Evolutionary conservation across 1,140 invertebrate genomes (phyloP).

Genomic region (Popillia japonica): DNA sequence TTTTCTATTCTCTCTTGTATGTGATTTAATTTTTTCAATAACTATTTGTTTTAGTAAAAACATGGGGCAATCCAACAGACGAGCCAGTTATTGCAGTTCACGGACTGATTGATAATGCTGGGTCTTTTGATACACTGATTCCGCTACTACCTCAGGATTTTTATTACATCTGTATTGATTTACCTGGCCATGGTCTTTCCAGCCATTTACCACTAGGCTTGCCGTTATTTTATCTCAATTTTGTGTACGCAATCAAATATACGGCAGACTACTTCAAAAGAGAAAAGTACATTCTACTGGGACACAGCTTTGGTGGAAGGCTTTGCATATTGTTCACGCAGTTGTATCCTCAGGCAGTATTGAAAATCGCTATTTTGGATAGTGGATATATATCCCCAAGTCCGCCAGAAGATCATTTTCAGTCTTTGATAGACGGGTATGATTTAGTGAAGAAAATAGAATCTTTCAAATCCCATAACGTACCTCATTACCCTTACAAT

Average conservation of each 20-base stretch:
- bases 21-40: not conserved
- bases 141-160: conserved; percentile 65
- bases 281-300: conserved; percentile 59
- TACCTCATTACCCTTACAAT: conserved; percentile 62
- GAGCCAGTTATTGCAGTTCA: conserved; percentile 66
- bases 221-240: conserved; percentile 50
- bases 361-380: conserved; percentile 66
- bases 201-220: conserved; percentile 60
- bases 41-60: conserved; percentile 29
- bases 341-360: conserved; percentile 64
- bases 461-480: conserved; percentile 48
- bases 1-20: no score
- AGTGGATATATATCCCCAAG: conserved; percentile 56
- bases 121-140: conserved; percentile 70
- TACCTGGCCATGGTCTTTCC: conserved; percentile 74
- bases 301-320: conserved; percentile 69
- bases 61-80: conserved; percentile 65
- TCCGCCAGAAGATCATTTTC: conserved; percentile 52
- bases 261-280: conserved; percentile 61
- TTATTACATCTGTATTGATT: conserved; percentile 71
- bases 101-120: conserved; percentile 69
- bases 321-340: conserved; percentile 60
- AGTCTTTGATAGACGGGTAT: conserved; percentile 50
- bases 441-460: conserved; percentile 44
- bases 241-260: conserved; percentile 61